phyloP scores from a whole-genome alignment of 2,113 vertebrate species.

The Tonatia bakeri region DNA sequence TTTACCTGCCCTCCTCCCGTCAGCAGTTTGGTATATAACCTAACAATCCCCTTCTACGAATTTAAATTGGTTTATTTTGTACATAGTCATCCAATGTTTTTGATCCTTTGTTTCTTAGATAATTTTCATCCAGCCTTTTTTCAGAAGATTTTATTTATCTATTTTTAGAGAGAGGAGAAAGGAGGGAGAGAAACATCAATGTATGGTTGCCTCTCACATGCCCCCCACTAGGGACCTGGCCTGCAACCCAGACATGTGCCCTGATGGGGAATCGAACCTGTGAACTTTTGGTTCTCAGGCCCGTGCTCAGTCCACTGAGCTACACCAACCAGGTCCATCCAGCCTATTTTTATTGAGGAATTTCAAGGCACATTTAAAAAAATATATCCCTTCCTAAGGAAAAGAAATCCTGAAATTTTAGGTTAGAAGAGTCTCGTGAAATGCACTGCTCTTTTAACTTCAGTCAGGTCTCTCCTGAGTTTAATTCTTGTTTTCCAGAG shows the following conservation, averaged over 20 bases:
- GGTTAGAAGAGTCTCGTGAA: not conserved
- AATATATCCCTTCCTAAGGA: not conserved
- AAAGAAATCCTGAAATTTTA: not conserved
- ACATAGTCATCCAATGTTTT: not conserved
- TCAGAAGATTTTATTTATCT: too few species aligned
- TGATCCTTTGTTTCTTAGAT: not conserved
- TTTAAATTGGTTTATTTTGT: conserved; percentile 12
- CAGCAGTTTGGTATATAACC: not conserved
- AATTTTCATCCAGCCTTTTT: not conserved
- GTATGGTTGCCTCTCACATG: too few species aligned
- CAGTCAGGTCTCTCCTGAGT: not conserved
- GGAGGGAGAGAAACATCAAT: too few species aligned
- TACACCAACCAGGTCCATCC: not conserved
- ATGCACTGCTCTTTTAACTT: not conserved
- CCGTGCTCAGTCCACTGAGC: too few species aligned
- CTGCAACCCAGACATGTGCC: too few species aligned
- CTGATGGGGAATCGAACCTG: too few species aligned
- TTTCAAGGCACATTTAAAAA: not conserved
- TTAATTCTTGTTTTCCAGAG: not conserved
- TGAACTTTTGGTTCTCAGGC: too few species aligned
- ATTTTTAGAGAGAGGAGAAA: too few species aligned
- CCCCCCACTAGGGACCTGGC: too few species aligned
- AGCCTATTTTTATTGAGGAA: not conserved
- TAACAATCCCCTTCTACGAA: not conserved
- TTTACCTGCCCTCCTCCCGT: not conserved